Base-by-base conservation (phyloP, 2,797 vertebrate species). In the Cebuella pygmaea region DNA sequence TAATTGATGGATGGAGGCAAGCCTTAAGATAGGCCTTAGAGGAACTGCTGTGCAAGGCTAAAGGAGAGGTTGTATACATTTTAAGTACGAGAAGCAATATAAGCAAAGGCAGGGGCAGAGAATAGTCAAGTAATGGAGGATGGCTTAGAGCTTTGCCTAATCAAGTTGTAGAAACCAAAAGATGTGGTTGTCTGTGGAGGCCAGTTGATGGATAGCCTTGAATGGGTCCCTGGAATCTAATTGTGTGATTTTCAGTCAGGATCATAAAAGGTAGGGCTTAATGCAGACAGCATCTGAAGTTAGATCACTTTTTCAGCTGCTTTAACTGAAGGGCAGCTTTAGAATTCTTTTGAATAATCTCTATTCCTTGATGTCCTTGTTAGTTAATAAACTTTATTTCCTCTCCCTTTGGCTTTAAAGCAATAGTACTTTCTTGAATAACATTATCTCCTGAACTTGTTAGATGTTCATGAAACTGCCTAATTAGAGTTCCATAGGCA, bases 351-450 rank as follows among this genome's bases (percentile, higher is more conserved):
- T 15, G 61, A 93, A 95, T 22, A 19, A 46, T 85, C 67, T 59
- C 59, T 80, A 55, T 94, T 57, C 94, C 83, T 95, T 55, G 64
- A 75, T 93, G 59, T 87, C 83, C 83, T 89, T 75, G 20, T 48
- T 88, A 85, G 76, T 97, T 85, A 94, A 89, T 94, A 91, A 61
- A 82, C 91, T 96, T 88, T 80, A 70, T 91, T 96, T 97, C 94
- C 67, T 95, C 70, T 97, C 75, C 89, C 83, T 82, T 81, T 91
- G 84, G 81, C 79, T 94, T 82, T 59, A 88, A 95, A 93, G 90
- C 82, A 64, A 88, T 70, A 61, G 83, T 61, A 26, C 76, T 90
- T 96, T 96, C 72, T 74, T 52, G 57, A 95, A 79, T 84, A 79
- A 52, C 78, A 74, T 93, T 85, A 90, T 94, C 93, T 88, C 89